Evolutionary conservation across 2,797 vertebrate genomes (phyloP).

Genomic region (Decapterus maruadsi): DNA sequence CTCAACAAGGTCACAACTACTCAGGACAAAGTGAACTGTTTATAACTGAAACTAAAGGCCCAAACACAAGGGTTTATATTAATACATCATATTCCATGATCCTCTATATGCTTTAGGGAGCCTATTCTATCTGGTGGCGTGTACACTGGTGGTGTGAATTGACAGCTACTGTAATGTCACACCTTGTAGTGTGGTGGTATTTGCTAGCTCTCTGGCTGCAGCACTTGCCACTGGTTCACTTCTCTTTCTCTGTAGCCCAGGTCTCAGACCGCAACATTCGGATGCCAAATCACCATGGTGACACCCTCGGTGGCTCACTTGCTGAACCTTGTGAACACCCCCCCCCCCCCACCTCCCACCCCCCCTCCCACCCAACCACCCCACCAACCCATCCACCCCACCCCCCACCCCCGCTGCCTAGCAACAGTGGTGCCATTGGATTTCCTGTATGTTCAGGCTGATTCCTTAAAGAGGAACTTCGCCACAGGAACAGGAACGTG

Average conservation of each 20-base stretch:
- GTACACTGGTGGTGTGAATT: constrained; percentile 2
- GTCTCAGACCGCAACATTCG: constrained; percentile 84
- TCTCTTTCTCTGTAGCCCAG: constrained; percentile 79
- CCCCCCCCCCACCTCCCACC: constrained; percentile 57
- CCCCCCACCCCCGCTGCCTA: constrained; percentile 73
- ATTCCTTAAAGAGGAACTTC: constrained; percentile 83
- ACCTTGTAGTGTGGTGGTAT: constrained; percentile 60
- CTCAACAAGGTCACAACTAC: constrained; percentile 35
- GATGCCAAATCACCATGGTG: constrained; percentile 88
- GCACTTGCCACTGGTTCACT: constrained; percentile 71
- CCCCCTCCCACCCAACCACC: constrained; percentile 29
- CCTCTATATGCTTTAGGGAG: background rate
- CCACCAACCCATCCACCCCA: background rate
- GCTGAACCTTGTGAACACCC: constrained; percentile 81
- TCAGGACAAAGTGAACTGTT: background rate
- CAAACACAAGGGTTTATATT: background rate
- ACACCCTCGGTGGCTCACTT: constrained; percentile 84
- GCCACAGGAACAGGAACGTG: constrained; percentile 64
- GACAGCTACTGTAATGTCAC: constrained; percentile 19
- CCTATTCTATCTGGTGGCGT: background rate
- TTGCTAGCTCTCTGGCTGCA: constrained; percentile 56
- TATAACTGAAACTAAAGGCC: constrained; percentile 10
- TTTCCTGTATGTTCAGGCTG: constrained; percentile 81
- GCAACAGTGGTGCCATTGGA: constrained; percentile 86
- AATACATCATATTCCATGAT: background rate